phyloP scores from a whole-genome alignment of 1,140 invertebrate genomes.

The Diabrotica undecimpunctata region DNA sequence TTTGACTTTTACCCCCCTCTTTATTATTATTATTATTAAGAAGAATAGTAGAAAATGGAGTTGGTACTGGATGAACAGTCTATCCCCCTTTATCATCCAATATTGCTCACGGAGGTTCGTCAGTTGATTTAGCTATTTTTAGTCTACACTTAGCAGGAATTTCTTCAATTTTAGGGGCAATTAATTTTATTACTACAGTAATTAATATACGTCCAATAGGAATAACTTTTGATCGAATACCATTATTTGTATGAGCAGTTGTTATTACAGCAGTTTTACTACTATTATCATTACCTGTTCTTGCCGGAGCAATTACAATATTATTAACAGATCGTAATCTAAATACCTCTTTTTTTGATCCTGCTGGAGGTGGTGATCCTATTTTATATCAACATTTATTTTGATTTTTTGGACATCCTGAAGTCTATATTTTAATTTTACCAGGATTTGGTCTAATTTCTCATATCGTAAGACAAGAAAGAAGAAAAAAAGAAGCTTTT shows the following conservation, averaged over 20 bases:
- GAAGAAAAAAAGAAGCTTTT: constrained; percentile 59
- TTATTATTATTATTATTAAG: constrained; percentile 57
- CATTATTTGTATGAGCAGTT: constrained; percentile 64
- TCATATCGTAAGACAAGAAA: constrained; percentile 59
- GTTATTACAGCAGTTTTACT: constrained; percentile 62
- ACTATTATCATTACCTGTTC: constrained; percentile 64
- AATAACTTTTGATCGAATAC: constrained; percentile 52
- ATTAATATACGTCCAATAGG: constrained; percentile 55
- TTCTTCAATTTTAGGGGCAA: constrained; percentile 63
- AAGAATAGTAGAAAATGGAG: constrained; percentile 57
- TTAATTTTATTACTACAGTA: constrained; percentile 63
- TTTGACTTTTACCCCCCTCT: constrained; percentile 65
- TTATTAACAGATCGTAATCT: constrained; percentile 67
- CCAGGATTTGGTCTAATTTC: constrained; percentile 63
- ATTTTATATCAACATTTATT: constrained; percentile 75
- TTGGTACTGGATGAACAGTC: constrained; percentile 64
- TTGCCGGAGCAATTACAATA: constrained; percentile 72
- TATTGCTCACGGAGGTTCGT: constrained; percentile 56
- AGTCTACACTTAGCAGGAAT: constrained; percentile 64
- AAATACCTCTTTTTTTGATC: constrained; percentile 68
- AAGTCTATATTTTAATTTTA: constrained; percentile 73
- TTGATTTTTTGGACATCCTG: constrained; percentile 75
- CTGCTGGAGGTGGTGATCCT: constrained; percentile 63
- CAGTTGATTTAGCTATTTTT: constrained; percentile 67
- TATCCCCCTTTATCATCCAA: constrained; percentile 63